Conservation (phyloP, 2,113 vertebrate species). For the Ptilonorhynchus violaceus region DNA sequence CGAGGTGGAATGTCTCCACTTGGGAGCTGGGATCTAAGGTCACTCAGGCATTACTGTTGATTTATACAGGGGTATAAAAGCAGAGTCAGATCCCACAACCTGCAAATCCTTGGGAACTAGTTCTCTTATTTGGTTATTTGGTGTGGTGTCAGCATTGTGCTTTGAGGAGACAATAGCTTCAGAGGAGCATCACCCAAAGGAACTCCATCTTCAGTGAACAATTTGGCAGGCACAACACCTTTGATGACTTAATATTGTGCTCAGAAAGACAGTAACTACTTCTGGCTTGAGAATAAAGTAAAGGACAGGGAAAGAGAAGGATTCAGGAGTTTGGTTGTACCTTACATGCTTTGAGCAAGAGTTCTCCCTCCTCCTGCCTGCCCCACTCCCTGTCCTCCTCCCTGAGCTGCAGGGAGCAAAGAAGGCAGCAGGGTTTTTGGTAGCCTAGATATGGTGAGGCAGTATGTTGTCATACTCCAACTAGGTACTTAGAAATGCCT, state of each 20-base stretch:
- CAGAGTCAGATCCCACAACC: not conserved
- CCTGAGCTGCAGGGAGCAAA: not conserved
- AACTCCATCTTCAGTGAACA: not conserved
- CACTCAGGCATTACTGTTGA: not conserved
- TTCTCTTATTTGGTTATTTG: slow-evolving; percentile 5
- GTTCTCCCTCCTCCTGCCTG: not conserved
- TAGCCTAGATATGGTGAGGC: not conserved
- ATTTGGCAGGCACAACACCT: not conserved
- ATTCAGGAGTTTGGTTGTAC: not conserved
- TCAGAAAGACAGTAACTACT: slow-evolving; percentile 16
- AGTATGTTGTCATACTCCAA: not conserved
- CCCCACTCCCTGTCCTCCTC: not conserved
- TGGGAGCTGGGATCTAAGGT: not conserved
- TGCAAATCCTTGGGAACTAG: slow-evolving; percentile 32
- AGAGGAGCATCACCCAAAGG: not conserved
- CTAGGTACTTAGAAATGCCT: not conserved
- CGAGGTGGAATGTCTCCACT: not conserved
- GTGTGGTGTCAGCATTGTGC: not conserved
- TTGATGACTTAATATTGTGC: slow-evolving; percentile 17
- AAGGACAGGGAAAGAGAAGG: not conserved
- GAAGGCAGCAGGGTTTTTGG: not conserved
- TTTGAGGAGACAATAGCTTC: slow-evolving; percentile 3
- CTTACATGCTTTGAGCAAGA: not conserved
- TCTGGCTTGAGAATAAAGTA: slow-evolving; percentile 54
- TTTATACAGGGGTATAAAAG: not conserved